A percentile compares a stretch with the other conserved stretches of the same genome.
These are phyloP conservation scores for Okapia johnstoni DNA, from an alignment of 2,113 vertebrate genomes.

Conservation along the genomic window DNA sequence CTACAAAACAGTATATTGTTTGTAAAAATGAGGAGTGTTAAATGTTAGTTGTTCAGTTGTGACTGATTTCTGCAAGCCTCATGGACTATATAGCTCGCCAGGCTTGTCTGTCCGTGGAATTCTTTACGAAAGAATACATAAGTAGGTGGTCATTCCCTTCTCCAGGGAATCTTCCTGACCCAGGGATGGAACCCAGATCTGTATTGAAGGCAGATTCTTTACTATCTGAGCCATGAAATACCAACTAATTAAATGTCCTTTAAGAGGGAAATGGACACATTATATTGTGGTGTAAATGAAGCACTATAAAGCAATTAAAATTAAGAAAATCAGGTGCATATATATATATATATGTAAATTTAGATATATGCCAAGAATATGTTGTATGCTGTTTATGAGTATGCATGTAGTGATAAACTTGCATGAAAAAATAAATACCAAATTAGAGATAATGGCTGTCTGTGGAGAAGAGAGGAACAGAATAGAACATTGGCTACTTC, in stretches of 20 bases:
- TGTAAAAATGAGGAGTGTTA: not conserved
- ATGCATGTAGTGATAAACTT: not conserved
- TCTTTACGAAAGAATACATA: not conserved
- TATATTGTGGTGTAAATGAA: not conserved
- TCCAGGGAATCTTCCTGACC: not conserved
- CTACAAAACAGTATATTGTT: not conserved
- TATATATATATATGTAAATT: not conserved
- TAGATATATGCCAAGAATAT: not conserved
- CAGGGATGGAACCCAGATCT: not conserved
- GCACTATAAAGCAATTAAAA: not conserved
- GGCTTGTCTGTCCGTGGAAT: not conserved
- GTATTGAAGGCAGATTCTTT: not conserved
- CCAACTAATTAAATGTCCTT: not conserved
- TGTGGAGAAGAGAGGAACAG: not conserved
- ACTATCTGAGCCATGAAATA: not conserved
- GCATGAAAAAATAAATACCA: not conserved
- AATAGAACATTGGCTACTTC: not conserved
- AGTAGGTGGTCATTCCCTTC: not conserved
- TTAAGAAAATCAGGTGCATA: not conserved
- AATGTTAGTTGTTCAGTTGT: not conserved
- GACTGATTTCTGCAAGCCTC: not conserved
- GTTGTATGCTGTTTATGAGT: not conserved
- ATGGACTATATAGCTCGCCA: rapidly evolving
- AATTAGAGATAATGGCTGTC: not conserved
- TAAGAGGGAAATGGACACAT: not conserved